Conservation (phyloP, 2,113 vertebrate species). For the Aldabrachelys gigantea region DNA sequence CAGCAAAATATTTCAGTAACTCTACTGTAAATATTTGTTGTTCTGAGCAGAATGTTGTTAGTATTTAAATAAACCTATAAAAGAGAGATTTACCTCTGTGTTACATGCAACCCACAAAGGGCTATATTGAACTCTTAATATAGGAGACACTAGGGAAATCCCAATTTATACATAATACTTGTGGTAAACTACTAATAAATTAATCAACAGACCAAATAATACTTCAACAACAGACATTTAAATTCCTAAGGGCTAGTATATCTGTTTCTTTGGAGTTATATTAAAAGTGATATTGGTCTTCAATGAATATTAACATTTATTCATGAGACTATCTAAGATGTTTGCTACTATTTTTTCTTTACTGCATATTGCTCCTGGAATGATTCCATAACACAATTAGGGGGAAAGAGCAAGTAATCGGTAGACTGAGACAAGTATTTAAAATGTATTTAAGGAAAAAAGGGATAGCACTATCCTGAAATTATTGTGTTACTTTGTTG, state of each 20-base stretch:
- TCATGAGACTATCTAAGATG: not conserved
- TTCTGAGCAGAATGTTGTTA: not conserved
- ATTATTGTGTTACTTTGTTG: not conserved
- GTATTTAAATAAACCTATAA: not conserved
- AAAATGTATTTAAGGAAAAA: not conserved
- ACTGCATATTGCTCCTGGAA: not conserved
- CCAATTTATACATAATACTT: not conserved
- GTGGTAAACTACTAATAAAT: not conserved
- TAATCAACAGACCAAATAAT: not conserved
- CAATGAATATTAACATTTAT: not conserved
- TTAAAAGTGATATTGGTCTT: not conserved
- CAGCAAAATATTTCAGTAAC: not conserved
- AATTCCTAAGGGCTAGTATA: not conserved
- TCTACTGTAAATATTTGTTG: not conserved
- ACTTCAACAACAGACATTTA: not conserved
- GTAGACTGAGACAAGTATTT: not conserved
- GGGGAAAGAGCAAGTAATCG: not conserved
- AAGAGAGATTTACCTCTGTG: not conserved
- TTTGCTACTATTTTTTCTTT: not conserved
- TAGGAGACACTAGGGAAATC: not conserved
- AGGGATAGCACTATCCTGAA: fast-evolving
- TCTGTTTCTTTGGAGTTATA: not conserved
- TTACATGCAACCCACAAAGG: not conserved
- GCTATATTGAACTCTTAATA: not conserved
- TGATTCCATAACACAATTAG: not conserved